These are phyloP conservation scores for Drosophila nigrodunni DNA, from an alignment of 1,140 invertebrate genomes.

Conservation along the genomic window DNA sequence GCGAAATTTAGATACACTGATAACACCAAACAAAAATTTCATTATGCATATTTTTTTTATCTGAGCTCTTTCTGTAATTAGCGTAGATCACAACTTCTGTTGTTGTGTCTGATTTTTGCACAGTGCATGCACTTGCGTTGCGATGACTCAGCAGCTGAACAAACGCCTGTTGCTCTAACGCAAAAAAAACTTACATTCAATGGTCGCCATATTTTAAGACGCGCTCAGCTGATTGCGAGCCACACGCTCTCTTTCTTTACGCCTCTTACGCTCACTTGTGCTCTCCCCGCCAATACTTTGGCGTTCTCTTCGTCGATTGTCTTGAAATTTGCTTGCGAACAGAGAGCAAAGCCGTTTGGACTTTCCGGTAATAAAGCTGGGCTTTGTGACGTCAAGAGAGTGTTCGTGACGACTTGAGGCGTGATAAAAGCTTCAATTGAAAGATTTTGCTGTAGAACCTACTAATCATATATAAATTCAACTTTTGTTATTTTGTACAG, in stretches of 20 bases:
- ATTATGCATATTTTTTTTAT: not conserved
- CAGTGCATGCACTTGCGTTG: constrained; percentile 21
- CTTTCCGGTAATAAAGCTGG: not conserved
- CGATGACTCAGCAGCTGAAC: constrained; percentile 56
- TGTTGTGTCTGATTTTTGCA: constrained; percentile 5
- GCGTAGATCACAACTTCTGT: not conserved
- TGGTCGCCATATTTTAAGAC: constrained; percentile 29
- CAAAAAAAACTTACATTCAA: constrained; percentile 5
- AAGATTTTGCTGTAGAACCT: constrained; percentile 7
- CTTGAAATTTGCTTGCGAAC: not conserved
- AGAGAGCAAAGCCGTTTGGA: not conserved
- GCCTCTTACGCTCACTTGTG: constrained; percentile 1
- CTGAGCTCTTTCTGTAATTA: not conserved
- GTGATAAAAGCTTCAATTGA: constrained; percentile 2
- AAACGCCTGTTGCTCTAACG: constrained; percentile 47
- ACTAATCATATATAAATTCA: constrained; percentile 23
- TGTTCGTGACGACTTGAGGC: not conserved
- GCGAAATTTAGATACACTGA: no score
- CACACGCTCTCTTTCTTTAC: not conserved
- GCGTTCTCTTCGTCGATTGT: no score
- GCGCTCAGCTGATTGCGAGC: constrained; percentile 27
- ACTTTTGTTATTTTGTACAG: constrained; percentile 45
- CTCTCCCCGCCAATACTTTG: no score
- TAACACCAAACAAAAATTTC: not conserved
- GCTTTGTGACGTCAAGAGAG: constrained; percentile 24